Base-by-base conservation (phyloP, 1,140 invertebrate species). In the Charaxes varanes region DNA sequence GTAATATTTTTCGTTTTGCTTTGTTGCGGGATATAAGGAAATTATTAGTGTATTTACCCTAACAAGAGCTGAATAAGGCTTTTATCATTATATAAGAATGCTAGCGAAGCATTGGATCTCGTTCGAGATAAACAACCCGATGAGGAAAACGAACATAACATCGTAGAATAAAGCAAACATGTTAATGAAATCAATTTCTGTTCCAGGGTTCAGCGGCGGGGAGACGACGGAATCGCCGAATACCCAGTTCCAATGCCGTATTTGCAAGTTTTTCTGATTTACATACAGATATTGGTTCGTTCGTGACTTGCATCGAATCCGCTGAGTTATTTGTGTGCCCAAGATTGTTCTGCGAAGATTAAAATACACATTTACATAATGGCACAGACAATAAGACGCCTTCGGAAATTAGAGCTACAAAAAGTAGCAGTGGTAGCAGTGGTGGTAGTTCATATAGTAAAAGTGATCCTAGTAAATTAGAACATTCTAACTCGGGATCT, bases 401-500 rank as follows among this genome's bases (percentile, higher is more conserved):
- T 15, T 44, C n/a, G n/a, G n/a, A n/a, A n/a, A n/a, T n/a, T n/a
- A n/a, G n/a, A n/a, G n/a, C n/a, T n/a, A n/a, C n/a, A n/a, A n/a
- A n/a, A n/a, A n/a, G n/a, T n/a, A n/a, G n/a, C n/a, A n/a, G n/a
- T n/a, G n/a, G n/a, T n/a, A n/a, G n/a, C n/a, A 53, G 49, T 36
- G 67, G 46, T 45, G n/a, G n/a, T n/a, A n/a, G n/a, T n/a, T n/a
- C n/a, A n/a, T n/a, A n/a, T n/a, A n/a, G n/a, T n/a, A n/a, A n/a
- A n/a, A n/a, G n/a, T n/a, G n/a, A n/a, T n/a, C n/a, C n/a, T 33
- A 64, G 52, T 37, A 76, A 68, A 42, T 54, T 84, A 41, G 80
- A 85, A 56, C 74, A 83, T 68, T 84, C 84, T 7, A 79, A 68
- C 53, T 85, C 82, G 6, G 80, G 77, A 26, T 85, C 84, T 1